Percentiles rank a stretch among this genome's conserved stretches.
Evolutionary conservation across 2,888 invertebrate genomes (phyloP).

Genomic region (Aromia moschata): DNA sequence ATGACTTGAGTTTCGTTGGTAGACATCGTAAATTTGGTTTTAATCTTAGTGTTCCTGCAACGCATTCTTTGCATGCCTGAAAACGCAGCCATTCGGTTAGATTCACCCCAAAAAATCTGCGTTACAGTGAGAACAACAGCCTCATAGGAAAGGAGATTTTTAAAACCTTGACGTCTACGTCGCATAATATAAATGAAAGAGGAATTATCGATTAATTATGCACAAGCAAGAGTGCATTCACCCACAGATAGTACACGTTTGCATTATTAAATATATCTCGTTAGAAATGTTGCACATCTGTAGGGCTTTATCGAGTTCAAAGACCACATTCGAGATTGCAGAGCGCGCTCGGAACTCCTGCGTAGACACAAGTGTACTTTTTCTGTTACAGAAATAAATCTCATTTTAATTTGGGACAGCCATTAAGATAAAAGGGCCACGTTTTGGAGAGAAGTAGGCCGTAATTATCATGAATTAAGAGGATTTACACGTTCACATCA

Average conservation of each 20-base stretch:
- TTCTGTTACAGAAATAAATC: slow-evolving; percentile 1
- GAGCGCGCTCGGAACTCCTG: slow-evolving; percentile 9
- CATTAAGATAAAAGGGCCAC: not conserved
- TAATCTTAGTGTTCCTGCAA: too few relatives aligned
- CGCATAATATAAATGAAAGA: too few relatives aligned
- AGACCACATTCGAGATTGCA: slow-evolving; percentile 21
- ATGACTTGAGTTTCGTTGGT: too few relatives aligned
- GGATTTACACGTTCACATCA: too few relatives aligned
- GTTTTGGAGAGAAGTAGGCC: not conserved
- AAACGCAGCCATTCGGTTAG: too few relatives aligned
- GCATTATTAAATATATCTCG: slow-evolving; percentile 26
- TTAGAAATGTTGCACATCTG: slow-evolving; percentile 25
- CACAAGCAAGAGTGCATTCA: slow-evolving; percentile 20
- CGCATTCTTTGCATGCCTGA: too few relatives aligned
- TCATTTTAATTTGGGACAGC: not conserved
- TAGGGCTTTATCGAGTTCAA: slow-evolving; percentile 22
- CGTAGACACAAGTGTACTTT: slow-evolving; percentile 3
- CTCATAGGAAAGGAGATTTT: too few relatives aligned
- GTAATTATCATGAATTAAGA: too few relatives aligned
- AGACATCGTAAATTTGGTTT: too few relatives aligned
- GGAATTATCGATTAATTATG: slow-evolving; percentile 6
- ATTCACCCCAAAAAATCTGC: too few relatives aligned
- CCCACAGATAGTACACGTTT: slow-evolving; percentile 26
- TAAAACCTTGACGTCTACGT: too few relatives aligned
- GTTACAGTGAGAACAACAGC: too few relatives aligned